Percentiles rank a stretch among this genome's conserved stretches.
Conservation (phyloP, 2,888 invertebrate genomes). For the Merodon equestris region DNA sequence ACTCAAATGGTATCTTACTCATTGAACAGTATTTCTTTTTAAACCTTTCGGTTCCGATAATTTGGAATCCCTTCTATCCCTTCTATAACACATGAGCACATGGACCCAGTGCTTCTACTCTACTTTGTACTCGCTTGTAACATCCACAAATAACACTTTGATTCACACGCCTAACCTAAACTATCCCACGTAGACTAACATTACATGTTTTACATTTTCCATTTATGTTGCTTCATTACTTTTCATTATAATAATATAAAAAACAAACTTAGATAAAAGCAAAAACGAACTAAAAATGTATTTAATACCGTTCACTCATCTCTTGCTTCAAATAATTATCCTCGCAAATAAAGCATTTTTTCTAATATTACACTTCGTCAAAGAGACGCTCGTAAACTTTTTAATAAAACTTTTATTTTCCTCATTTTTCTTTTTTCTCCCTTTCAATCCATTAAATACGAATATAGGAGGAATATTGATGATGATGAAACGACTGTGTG, state of each 20-base stretch:
- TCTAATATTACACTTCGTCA: no score
- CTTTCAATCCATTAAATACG: constrained; percentile 45
- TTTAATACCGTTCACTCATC: not conserved
- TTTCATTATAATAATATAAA: constrained; percentile 3
- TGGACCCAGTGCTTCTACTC: not conserved
- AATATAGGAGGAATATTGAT: constrained; percentile 78
- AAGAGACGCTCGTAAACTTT: constrained; percentile 23
- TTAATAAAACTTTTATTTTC: constrained; percentile 31
- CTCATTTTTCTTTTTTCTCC: constrained; percentile 43
- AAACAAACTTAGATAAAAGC: not conserved
- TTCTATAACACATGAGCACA: not conserved
- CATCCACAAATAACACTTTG: not conserved
- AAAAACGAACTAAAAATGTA: no score
- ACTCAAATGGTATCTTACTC: no score
- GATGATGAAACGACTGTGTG: constrained; percentile 79
- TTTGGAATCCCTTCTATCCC: no score
- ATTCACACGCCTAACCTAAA: not conserved
- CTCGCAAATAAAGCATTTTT: no score
- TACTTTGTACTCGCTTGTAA: not conserved
- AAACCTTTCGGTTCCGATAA: no score
- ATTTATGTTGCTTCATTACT: constrained; percentile 18
- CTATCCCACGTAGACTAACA: constrained; percentile 10
- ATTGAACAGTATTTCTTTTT: no score
- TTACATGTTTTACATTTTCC: constrained; percentile 5
- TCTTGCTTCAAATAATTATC: constrained; percentile 34